Percentiles rank a stretch among this genome's conserved stretches.
These are phyloP conservation scores for Ovis canadensis DNA, from an alignment of 2,113 vertebrate genomes.

Conservation along the genomic window DNA sequence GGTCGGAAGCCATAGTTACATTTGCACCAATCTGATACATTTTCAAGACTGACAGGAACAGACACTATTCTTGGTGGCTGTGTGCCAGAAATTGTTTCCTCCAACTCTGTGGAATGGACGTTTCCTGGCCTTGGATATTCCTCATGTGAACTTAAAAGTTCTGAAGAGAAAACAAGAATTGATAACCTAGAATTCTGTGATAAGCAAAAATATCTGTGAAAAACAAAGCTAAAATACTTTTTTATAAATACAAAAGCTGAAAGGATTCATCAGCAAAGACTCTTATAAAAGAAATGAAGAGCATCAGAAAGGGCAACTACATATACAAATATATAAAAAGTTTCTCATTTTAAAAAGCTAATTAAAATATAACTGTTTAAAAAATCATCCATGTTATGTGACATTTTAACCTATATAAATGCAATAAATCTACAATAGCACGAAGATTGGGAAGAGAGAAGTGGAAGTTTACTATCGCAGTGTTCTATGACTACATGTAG, in stretches of 20 bases:
- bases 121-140: background rate
- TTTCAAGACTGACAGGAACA: background rate
- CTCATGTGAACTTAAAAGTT: background rate
- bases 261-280: background rate
- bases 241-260: background rate
- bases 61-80: background rate
- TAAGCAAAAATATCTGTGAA: background rate
- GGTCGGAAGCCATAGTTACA: background rate
- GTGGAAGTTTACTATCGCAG: background rate
- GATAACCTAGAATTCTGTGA: background rate
- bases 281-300: background rate
- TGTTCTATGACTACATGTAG: background rate
- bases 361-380: background rate
- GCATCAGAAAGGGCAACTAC: background rate
- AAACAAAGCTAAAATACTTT: background rate
- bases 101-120: background rate
- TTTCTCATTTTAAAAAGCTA: background rate
- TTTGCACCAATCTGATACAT: background rate
- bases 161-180: background rate
- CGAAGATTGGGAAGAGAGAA: background rate
- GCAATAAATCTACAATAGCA: background rate
- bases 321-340: background rate
- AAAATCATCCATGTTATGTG: background rate
- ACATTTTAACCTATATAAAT: background rate
- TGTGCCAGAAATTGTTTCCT: background rate